Evolutionary conservation across 2,888 invertebrate genomes (phyloP).

Genomic region (Argynnis bischoffii): DNA sequence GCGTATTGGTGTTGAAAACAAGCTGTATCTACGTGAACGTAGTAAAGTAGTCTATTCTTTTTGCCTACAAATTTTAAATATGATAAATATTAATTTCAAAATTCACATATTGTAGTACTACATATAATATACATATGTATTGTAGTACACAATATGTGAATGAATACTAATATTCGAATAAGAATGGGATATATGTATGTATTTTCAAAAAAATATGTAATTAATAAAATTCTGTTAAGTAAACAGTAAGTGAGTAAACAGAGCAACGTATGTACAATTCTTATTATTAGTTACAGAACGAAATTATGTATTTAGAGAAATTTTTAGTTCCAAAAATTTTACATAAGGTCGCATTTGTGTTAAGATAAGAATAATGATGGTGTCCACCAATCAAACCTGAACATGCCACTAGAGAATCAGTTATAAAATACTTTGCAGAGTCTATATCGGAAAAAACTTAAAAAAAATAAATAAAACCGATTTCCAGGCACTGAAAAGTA

Average conservation of each 20-base stretch:
- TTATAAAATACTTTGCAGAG: too few species aligned
- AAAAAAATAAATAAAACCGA: too few species aligned
- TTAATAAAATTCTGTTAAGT: too few species aligned
- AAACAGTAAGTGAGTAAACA: too few species aligned
- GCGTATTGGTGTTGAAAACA: slow-evolving; percentile 94
- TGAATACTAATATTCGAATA: too few species aligned
- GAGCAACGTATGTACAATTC: too few species aligned
- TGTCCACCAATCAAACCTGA: slow-evolving; percentile 87
- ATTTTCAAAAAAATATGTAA: not conserved
- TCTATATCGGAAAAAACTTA: too few species aligned
- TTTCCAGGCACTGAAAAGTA: too few species aligned
- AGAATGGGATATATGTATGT: not conserved
- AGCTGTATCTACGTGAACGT: slow-evolving; percentile 93
- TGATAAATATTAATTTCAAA: not conserved
- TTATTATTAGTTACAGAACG: too few species aligned
- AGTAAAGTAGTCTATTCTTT: slow-evolving; percentile 84
- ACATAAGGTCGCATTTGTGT: slow-evolving; percentile 94
- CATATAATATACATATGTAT: too few species aligned
- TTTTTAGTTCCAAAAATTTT: slow-evolving; percentile 81
- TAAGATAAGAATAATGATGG: slow-evolving; percentile 94
- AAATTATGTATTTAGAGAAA: not conserved
- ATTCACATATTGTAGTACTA: too few species aligned
- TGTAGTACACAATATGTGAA: too few species aligned
- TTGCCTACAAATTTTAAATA: not conserved
- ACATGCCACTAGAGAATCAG: slow-evolving; percentile 86